Base-by-base conservation (phyloP, 1,140 invertebrate species). In the Drosophila rufa region DNA sequence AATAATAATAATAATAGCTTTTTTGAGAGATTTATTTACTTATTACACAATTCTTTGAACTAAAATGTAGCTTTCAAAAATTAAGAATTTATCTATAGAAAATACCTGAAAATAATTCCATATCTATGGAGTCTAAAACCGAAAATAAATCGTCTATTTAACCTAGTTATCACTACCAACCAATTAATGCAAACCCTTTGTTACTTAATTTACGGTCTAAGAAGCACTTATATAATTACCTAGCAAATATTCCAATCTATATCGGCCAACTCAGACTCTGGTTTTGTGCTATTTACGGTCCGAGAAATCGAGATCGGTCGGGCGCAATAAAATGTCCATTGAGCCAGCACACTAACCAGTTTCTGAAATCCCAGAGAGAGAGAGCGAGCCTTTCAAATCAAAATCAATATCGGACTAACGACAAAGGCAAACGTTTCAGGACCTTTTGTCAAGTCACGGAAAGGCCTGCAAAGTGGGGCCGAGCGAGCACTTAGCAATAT, bases 401-500 rank as follows among this genome's bases (percentile, higher is more conserved):
- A 51, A 71, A 73, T 48, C 70, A 73, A 73, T 73, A 73, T 58
- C 50, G 67, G 46, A 22, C 68, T 38, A 73, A 51, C 51, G 70
- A 73, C 67, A 73, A 60, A 73, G 55, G 56, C 62, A 68, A 69
- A 69, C 55, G 66, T 38, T 69, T 51, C 62, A 30, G 40, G 69
- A 51, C 65, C 80, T 75, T 89, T 89, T 84, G 85, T 84, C 69
- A 64, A 90, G 78, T 84, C 78, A 84, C 48, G 40, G 45, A 65
- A 40, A 66, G 69, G 51, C 69, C 55, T 59, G 62, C 62, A 66
- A 59, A 66, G 53, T 33, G 30, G 56, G 59, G 38, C 46, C 14
- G 22, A 15, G 51, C 42, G 15, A 87, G 84, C 84, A 89, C 84
- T 89, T 90, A 89, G 73, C 69, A 80, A 66, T 89, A 89, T 89